Base-by-base conservation (phyloP, 2,888 invertebrate genomes). In the Choreutis nemorana region DNA sequence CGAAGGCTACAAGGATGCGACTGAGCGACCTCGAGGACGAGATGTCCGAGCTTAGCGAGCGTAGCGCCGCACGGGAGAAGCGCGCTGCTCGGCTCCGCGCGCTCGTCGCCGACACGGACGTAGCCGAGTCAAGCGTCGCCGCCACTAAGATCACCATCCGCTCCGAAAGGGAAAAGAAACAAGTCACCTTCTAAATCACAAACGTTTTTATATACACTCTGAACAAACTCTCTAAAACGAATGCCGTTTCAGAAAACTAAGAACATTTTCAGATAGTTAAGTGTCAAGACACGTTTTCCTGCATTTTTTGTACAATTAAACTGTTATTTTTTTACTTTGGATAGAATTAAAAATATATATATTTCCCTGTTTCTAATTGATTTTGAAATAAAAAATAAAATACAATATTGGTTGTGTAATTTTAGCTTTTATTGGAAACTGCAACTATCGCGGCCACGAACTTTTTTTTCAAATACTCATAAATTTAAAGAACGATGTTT, bases 21-120 rank as follows among this genome's bases (percentile, higher is more conserved):
- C 67, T 90, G 10, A 81, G 81, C 20, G 89, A 90, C 47, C 68
- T 91, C 23, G 89, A 90, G 49, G 84, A 84, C 28, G 90, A 91
- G 60, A 89, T 90, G 86, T 82, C 85, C 23, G 87, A 86, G 41
- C 64, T 89, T 34, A 84, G 77, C 10, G 87, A 89, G 48, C 82
- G 85, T 47, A 84, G 83, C 45, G 85, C 85, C 1, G 83, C 84
- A 11, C 81, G 90, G 38, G 90, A 90, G 51, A 84, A 85, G 34
- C 83, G 90, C 25, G 83, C 86, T 2, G 87, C 87, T 1, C 84
- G 87, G 29, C 81, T 90, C 15, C 81, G 86, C 30, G 86, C 87
- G 1, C 58, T 90, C 14, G 83, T 90, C 10, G 87, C 84, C 28
- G 89, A 83, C 42, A 63, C 67, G 4, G 84, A 84, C 31, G 53